A percentile compares a stretch with the other conserved stretches of the same genome.
phyloP scores from a whole-genome alignment of 1,140 invertebrate species.

The Diploscapter pachys region DNA sequence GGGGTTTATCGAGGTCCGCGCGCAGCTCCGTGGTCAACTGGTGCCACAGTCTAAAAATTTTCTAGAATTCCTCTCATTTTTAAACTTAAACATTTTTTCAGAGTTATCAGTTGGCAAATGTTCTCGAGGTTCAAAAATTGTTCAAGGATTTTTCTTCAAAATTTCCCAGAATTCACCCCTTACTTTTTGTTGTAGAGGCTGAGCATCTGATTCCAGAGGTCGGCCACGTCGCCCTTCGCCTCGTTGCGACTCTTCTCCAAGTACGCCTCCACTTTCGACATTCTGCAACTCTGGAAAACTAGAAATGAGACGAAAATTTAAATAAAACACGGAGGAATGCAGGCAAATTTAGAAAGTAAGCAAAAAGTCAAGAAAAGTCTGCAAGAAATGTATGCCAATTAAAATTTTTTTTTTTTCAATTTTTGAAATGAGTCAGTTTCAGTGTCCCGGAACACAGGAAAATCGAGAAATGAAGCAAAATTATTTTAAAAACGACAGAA shows the following conservation, averaged over 20 bases:
- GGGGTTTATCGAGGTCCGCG: conserved; percentile 33
- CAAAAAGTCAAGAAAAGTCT: too few relatives aligned
- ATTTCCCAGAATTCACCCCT: not conserved
- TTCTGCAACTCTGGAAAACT: too few relatives aligned
- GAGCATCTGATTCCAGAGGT: conserved; percentile 47
- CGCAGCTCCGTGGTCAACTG: conserved; percentile 42
- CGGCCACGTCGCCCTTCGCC: conserved; percentile 59
- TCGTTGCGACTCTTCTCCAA: conserved; percentile 45
- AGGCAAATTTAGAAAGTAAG: too few relatives aligned
- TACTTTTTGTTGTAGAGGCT: conserved; percentile 52
- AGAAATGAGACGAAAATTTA: too few relatives aligned
- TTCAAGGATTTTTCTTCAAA: not conserved
- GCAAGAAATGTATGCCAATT: too few relatives aligned
- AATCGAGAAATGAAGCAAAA: too few relatives aligned
- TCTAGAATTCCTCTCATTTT: conserved; percentile 6
- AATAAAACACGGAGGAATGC: too few relatives aligned
- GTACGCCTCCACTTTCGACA: conserved; percentile 42
- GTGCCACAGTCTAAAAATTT: conserved; percentile 49
- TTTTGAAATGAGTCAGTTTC: too few relatives aligned
- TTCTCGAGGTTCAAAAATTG: not conserved
- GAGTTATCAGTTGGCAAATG: not conserved
- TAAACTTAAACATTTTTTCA: conserved; percentile 1
- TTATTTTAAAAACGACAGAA: too few relatives aligned
- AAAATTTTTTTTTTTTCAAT: too few relatives aligned
- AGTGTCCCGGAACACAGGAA: too few relatives aligned